Base-by-base conservation (phyloP, 2,113 vertebrate genomes). In the Seriola dumerili region DNA sequence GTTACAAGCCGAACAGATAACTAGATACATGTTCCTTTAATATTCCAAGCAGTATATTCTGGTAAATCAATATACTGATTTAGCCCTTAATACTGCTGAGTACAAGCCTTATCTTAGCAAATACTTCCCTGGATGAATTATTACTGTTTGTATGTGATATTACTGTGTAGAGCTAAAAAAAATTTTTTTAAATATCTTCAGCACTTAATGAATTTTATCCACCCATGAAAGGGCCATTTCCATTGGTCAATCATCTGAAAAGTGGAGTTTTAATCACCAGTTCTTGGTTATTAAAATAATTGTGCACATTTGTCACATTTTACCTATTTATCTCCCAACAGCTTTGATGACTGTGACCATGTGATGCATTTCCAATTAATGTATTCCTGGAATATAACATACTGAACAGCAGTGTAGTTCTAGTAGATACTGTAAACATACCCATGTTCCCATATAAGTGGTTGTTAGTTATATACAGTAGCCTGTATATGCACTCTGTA, bases 131-230 rank as follows among this genome's bases (percentile, higher is more conserved):
- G 1, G 1, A 59, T 76, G 12, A 73, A 70, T 68, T 59, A 71
- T 44, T 23, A 19, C 34, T 57, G 36, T n/a, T 44, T 70, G 36
- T 40, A 59, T 38, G 19, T 59, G 23, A 55, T 52, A 68, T 54
- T 46, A 46, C 32, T 50, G 38, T 62, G n/a, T 32, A 4, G n/a
- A 42, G 10, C 6, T 3, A 2, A 2, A 16, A 52, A 4, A 16
- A 0, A 1, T 17, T 48, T 74, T 76, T 52, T 58, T 5, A 80
- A 76, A 61, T 63, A 3, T 42, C 52, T 48, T 86, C 32, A 67
- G 40, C 29, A 68, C 36, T 72, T 78, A 85, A 76, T 32, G 16
- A 23, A 76, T 88, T 84, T 74, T 50, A 84, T 74, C 29, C 59
- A 84, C 16, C 32, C 36, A 72, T 67, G 19, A 76, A 80, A 72